Conservation (phyloP, 2,113 vertebrate species). For the Columba livia region DNA sequence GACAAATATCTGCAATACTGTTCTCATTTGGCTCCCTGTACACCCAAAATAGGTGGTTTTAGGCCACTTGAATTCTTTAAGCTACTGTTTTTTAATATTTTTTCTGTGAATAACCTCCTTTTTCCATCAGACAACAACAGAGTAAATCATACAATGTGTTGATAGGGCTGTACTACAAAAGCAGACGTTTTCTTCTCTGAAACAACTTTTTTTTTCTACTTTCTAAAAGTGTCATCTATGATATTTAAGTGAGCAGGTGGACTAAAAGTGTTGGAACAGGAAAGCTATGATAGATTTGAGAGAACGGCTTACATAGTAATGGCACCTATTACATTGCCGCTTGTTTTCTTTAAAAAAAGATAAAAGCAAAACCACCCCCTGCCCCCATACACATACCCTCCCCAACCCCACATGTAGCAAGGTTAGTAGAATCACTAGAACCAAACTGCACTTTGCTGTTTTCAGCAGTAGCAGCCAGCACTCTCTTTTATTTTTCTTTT, state of each 20-base stretch:
- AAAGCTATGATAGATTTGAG: neutral
- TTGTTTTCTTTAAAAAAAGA: neutral
- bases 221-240: neutral
- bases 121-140: neutral
- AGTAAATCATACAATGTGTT: neutral
- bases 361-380: neutral
- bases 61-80: neutral
- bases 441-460: neutral
- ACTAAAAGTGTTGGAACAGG: neutral
- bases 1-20: neutral
- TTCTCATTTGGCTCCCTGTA: neutral
- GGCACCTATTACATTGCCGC: neutral
- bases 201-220: neutral
- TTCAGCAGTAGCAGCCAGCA: neutral
- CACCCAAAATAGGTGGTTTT: neutral
- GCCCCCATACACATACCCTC: neutral
- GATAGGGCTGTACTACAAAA: neutral
- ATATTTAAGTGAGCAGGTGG: neutral
- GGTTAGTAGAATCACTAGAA: neutral
- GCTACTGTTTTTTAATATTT: neutral
- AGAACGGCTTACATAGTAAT: neutral
- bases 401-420: neutral
- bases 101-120: neutral
- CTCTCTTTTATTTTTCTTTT: neutral
- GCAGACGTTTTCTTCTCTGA: neutral